Base-by-base conservation (phyloP, 1,140 invertebrate genomes). In the Papilio helenus region DNA sequence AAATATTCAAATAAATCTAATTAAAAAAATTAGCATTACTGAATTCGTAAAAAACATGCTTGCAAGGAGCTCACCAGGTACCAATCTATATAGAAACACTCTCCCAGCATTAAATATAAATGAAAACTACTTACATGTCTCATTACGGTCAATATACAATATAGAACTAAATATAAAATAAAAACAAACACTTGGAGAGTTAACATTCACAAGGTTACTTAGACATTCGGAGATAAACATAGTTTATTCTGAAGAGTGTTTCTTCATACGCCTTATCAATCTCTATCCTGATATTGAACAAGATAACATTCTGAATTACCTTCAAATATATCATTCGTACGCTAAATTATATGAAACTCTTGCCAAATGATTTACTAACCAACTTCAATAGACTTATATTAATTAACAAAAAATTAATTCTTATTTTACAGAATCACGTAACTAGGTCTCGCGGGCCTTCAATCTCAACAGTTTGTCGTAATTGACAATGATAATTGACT, bases 131-230 rank as follows among this genome's bases (percentile, higher is more conserved):
- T 82, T 77, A 83, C 76, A 7, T 29, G 77, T 76, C 51, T 82
- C 23, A 79, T 77, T 20, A 26, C 71, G 20, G 61, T 34, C 26
- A 68, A 74, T 46, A 82, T 51, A 49, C 80, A 58, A 26, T 78
- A 49, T 14, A 84, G 12, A 46, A 78, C 72, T 55, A 72, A 81
- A 73, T 82, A 80, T 44, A 80, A 73, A 77, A 81, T 71, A 61
- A 78, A 34, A 42, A 84, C 39, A 68, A 79, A 79, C 10, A 76
- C 76, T 44, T 84, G 46, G 5, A 79, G 51, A 10, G 76, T 49
- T 51, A 82, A 82, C 79, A 82, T 80, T 72, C 65, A 29, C 61
- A 68, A 68, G 61, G 61, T 68, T 68, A 61, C 20, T 12, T 61
- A 20, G 51, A 55, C 12, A 16, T 34, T 16, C 61, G 26, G 26